Evolutionary conservation across 2,113 vertebrate species (phyloP), one percentile per base, ranked within the genome.

Genomic region (Microcebus tavaratra): DNA sequence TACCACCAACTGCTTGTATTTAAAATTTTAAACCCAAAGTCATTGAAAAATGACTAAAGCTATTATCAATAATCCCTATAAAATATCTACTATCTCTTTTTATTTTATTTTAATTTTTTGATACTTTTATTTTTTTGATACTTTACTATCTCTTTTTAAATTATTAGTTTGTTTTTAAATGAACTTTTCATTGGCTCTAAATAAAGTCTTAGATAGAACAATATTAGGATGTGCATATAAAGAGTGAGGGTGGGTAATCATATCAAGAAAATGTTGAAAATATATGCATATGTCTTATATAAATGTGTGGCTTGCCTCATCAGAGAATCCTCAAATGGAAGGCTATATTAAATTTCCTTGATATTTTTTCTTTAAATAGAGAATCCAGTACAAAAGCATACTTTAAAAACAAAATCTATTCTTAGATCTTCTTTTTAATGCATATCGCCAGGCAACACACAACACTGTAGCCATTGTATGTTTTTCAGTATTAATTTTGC

Each of bases 331-430:
- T 50, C 15, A 78, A 75, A 75, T 72, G 39, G 34, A 91, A 76
- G 6, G 5, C 8, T 76, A 4, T 45, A 63, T 80, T 48, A 63
- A 88, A 72, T 17, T 53, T 65, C 36, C 10, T 96, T 88, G 11
- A n/a, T 78, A 85, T 42, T 94, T 76, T 95, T 7, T 95, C 42
- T 80, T 81, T 67, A 94, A 82, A 45, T 63, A 88, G 7, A 84
- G 9, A 83, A 73, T 45, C 17, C 79, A 9, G 27, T 50, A 76
- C 7, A 72, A 45, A 92, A 72, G 39, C 61, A 55, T 78, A 85
- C 76, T 72, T 81, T 68, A 85, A 85, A 88, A 79, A 72, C 81
- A 3, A 91, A 79, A 84, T 45, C 0, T 20, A 76, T 91, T 90
- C 72, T 89, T 88, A 85, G 45, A 31, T 5, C 6, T 67, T 93